phyloP scores from a whole-genome alignment of 2,113 vertebrate genomes.

The Tursiops truncatus region DNA sequence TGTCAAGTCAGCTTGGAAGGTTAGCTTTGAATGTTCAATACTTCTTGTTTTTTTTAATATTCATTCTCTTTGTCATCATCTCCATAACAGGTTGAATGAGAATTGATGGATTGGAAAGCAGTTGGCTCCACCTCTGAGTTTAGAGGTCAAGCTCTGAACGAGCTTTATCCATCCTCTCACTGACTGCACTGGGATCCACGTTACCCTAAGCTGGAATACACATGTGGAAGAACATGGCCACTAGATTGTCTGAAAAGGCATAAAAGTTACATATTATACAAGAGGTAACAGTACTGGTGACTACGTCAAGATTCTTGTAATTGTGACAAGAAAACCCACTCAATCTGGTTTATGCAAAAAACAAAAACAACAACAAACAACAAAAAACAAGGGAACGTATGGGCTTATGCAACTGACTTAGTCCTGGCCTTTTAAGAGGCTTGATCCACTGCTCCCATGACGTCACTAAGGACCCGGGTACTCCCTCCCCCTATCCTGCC shows the following conservation, averaged over 20 bases:
- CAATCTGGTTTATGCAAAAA: neutral
- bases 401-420: neutral
- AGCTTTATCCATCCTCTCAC: neutral
- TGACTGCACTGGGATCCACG: neutral
- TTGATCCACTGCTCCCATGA: neutral
- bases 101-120: neutral
- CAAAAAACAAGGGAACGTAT: neutral
- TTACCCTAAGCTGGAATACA: neutral
- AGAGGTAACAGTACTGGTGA: neutral
- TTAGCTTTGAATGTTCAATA: neutral
- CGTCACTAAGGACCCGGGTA: neutral
- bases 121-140: neutral
- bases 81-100: neutral
- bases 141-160: neutral
- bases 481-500: neutral
- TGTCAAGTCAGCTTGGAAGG: neutral
- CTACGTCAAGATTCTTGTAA: neutral
- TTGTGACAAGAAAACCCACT: neutral
- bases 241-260: neutral
- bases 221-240: neutral
- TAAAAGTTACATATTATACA: neutral
- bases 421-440: neutral
- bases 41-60: neutral
- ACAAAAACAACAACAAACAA: neutral
- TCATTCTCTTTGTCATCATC: neutral